Conservation (phyloP, 2,888 invertebrate genomes). For the Trissolcus brochymenae region DNA sequence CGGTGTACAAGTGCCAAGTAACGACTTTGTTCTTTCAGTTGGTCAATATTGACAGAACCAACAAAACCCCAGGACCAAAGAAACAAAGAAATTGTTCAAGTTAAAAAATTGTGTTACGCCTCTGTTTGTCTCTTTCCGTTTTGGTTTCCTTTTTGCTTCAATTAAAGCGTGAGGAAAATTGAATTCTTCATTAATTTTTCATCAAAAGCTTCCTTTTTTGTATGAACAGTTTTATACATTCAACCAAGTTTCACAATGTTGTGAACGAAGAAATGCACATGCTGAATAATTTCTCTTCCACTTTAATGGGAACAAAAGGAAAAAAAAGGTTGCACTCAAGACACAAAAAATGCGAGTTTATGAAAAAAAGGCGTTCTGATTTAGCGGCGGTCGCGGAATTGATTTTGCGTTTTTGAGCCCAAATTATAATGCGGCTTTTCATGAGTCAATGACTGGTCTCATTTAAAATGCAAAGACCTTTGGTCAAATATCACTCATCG, state of each 20-base stretch:
- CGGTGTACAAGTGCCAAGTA: constrained; percentile 6
- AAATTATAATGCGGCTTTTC: constrained; percentile 27
- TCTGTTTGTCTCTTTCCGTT: neutral
- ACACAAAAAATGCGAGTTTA: constrained; percentile 1
- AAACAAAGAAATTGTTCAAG: constrained; percentile 15
- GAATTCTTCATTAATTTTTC: neutral
- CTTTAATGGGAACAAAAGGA: neutral
- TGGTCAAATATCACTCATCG: constrained; percentile 21
- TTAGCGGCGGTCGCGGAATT: constrained; percentile 16
- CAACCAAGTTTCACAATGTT: neutral
- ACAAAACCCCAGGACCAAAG: too few species aligned
- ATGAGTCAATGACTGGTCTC: constrained; percentile 33
- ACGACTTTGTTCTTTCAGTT: constrained; percentile 8
- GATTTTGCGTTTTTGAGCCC: constrained; percentile 24
- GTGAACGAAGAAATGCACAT: neutral
- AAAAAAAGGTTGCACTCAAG: neutral
- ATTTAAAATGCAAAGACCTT: constrained; percentile 39
- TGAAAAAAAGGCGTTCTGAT: constrained; percentile 13
- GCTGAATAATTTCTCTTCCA: too few species aligned
- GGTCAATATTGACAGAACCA: constrained; percentile 41
- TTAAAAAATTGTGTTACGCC: constrained; percentile 13
- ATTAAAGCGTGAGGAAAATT: neutral
- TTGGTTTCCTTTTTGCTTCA: neutral
- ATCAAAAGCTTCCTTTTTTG: neutral
- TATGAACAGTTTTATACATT: neutral